These are phyloP conservation scores for Smutsia gigantea DNA, from an alignment of 2,797 vertebrate genomes.

Conservation along the genomic window DNA sequence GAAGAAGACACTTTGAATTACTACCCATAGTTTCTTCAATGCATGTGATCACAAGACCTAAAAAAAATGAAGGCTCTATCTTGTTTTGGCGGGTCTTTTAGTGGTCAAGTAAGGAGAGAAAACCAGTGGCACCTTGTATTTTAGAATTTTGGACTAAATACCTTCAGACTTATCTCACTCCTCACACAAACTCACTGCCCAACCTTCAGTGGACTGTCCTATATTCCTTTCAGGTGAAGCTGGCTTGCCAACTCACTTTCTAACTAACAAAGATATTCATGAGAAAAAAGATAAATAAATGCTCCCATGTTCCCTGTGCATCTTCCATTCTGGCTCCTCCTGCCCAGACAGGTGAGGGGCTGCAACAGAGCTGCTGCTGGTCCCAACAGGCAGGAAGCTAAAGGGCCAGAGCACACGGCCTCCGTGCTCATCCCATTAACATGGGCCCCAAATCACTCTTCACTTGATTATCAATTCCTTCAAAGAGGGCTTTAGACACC, in stretches of 20 bases:
- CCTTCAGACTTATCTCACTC: not conserved
- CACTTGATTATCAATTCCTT: not conserved
- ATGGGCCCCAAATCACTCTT: not conserved
- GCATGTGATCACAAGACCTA: not conserved
- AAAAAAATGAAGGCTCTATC: not conserved
- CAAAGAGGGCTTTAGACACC: not conserved
- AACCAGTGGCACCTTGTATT: not conserved
- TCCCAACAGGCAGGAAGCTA: not conserved
- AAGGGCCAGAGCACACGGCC: not conserved
- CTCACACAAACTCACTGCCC: not conserved
- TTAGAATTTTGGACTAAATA: not conserved
- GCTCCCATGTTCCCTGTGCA: not conserved
- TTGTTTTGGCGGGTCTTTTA: not conserved
- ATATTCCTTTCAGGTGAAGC: not conserved
- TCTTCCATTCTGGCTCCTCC: not conserved
- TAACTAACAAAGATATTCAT: not conserved
- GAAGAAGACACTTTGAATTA: not conserved
- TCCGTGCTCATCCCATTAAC: not conserved
- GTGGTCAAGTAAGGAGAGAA: not conserved
- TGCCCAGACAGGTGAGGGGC: no score
- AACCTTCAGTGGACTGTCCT: not conserved
- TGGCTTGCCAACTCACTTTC: not conserved
- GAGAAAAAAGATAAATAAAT: not conserved
- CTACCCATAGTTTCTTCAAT: not conserved
- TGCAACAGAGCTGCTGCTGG: not conserved